phyloP scores from a whole-genome alignment of 2,113 vertebrate species.

The Ophthalmolycus amberensis region DNA sequence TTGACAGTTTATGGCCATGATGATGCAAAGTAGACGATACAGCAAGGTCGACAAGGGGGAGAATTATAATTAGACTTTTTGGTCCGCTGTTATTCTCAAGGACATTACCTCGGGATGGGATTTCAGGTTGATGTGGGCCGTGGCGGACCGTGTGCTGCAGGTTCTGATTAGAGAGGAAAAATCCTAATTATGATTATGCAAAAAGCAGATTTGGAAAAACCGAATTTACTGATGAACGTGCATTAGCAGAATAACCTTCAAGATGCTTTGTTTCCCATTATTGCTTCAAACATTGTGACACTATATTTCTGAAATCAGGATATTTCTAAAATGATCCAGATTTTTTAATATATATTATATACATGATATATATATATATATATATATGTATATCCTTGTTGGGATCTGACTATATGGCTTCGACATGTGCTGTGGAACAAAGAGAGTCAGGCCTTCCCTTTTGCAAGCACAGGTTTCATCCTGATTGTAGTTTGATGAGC shows the following conservation, averaged over 20 bases:
- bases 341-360: no score
- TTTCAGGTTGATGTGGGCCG: constrained; percentile 47
- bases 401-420: no score
- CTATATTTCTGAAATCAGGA: not conserved
- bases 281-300: not conserved
- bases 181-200: constrained; percentile 55
- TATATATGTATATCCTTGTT: no score
- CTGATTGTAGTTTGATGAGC: no score
- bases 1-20: constrained; percentile 44
- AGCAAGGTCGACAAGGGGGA: constrained; percentile 52
- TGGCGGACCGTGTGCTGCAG: not conserved
- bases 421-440: no score
- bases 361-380: no score
- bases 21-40: constrained; percentile 57
- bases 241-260: constrained; percentile 38
- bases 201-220: constrained; percentile 40
- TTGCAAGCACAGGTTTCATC: no score
- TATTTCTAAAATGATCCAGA: not conserved
- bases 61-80: constrained; percentile 67
- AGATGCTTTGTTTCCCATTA: constrained; percentile 6
- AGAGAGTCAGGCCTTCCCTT: no score
- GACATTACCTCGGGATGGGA: constrained; percentile 47
- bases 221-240: constrained; percentile 41
- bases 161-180: constrained; percentile 55
- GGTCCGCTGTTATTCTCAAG: constrained; percentile 50